Base-by-base conservation (phyloP, 2,797 vertebrate genomes). In the Acomys russatus region DNA sequence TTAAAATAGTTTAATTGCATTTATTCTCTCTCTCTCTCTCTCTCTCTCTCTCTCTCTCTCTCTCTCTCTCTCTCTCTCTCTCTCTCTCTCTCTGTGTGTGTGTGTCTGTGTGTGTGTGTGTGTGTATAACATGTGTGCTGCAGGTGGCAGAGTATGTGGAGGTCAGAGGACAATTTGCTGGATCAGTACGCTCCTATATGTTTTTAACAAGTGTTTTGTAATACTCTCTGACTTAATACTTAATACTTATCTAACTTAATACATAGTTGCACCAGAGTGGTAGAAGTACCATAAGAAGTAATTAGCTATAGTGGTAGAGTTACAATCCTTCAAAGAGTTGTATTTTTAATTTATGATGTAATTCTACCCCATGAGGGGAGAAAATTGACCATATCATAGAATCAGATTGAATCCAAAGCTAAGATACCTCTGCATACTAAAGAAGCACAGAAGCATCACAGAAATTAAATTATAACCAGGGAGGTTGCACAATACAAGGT, bases 391-490 rank as follows among this genome's bases (percentile, higher is more conserved):
- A 28, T 76, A 7, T 66, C 70, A 80, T 92, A 74, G 6, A 2
- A 56, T 92, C 7, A 88, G 5, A 80, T 90, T 93, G n/a, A 93
- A 93, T 96, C 70, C 28, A 89, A 82, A 90, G n/a, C 80, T 85
- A 91, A 96, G 23, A 9, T 33, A 93, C 70, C 30, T n/a, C 76
- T 17, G 83, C 9, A 22, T 38, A 38, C 30, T 64, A 74, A 88
- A n/a, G 14, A 90, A 87, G 96, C 12, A n/a, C 6, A 25, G 88
- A 70, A 51, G 3, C 11, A 78, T 23, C 64, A 44, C 9, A 83
- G 2, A 0, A 74, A 84, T 64, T 90, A 92, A 68, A 22, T 54
- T 91, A 59, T 2, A 93, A 3, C 23, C 25, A 68, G 14, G 56
- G 30, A 92, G 35, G 12, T 33, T 73, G 7, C 35, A 71, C 15